A percentile compares a stretch with the other conserved stretches of the same genome.
phyloP scores from a whole-genome alignment of 1,140 invertebrate species.

The Heliconius nattereri region DNA sequence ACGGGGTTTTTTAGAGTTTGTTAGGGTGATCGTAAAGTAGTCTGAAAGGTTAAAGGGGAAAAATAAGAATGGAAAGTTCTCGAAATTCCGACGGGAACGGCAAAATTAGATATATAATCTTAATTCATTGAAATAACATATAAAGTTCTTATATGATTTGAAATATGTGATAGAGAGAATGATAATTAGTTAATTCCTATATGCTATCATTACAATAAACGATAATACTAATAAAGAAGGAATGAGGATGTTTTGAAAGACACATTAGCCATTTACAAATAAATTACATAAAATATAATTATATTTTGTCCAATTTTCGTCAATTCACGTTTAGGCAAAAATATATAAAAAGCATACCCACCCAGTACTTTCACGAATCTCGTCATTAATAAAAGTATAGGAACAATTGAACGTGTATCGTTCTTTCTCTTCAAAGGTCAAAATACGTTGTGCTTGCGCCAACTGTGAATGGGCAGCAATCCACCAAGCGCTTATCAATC shows the following conservation, averaged over 20 bases:
- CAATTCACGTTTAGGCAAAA: no score
- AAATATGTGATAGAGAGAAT: neutral
- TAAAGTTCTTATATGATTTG: neutral
- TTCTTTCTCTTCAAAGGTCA: slow-evolving; percentile 84
- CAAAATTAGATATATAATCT: neutral
- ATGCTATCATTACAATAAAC: neutral
- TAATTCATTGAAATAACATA: neutral
- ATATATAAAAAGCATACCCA: slow-evolving; percentile 22
- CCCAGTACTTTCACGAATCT: slow-evolving; percentile 36
- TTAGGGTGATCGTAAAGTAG: no score
- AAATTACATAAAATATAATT: neutral
- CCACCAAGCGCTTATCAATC: slow-evolving; percentile 90
- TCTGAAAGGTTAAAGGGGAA: no score
- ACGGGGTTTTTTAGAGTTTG: no score
- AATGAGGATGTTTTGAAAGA: neutral
- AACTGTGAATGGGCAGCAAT: slow-evolving; percentile 90
- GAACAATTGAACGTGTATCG: slow-evolving; percentile 88
- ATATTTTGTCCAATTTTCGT: neutral
- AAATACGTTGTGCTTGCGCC: slow-evolving; percentile 83
- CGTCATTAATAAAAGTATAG: slow-evolving; percentile 75
- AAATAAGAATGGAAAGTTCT: no score
- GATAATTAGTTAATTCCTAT: neutral
- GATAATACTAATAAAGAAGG: neutral
- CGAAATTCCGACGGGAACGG: no score
- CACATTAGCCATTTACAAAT: neutral